Percentiles rank a stretch among this genome's conserved stretches.
Conservation (phyloP, 1,140 invertebrate genomes). For the Ruditapes philippinarum region DNA sequence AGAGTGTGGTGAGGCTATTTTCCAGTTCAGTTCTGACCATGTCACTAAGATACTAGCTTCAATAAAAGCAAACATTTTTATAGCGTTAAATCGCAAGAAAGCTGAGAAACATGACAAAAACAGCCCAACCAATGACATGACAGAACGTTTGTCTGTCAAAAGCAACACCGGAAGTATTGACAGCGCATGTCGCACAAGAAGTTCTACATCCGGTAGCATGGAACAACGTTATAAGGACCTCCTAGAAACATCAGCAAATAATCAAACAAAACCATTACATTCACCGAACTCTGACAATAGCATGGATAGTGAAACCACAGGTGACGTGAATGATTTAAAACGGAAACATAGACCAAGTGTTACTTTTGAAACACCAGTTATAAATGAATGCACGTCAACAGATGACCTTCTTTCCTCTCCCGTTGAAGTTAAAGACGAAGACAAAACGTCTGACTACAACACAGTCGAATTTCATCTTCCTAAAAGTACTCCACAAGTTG, state of each 20-base stretch:
- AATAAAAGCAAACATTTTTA: conserved; percentile 70
- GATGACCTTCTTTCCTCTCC: conserved; percentile 23
- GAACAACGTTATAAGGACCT: conserved; percentile 49
- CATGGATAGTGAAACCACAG: not conserved
- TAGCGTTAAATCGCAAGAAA: conserved; percentile 54
- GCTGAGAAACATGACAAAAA: not conserved
- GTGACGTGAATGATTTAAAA: not conserved
- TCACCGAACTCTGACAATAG: not conserved
- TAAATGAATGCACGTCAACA: not conserved
- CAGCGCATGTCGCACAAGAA: not conserved
- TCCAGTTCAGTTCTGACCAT: conserved; percentile 58
- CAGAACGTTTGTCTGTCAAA: not conserved
- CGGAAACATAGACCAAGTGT: conserved; percentile 33
- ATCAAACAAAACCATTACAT: not conserved
- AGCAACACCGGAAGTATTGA: not conserved
- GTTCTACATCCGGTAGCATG: not conserved
- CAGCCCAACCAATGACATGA: not conserved
- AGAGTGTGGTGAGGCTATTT: conserved; percentile 68
- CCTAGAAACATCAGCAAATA: conserved; percentile 9
- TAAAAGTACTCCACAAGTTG: not conserved
- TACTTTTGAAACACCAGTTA: conserved; percentile 21
- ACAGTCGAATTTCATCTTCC: conserved; percentile 14
- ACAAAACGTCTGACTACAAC: conserved; percentile 34
- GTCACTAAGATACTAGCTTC: conserved; percentile 62
- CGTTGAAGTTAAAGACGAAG: conserved; percentile 1